Base-by-base conservation (phyloP, 2,888 invertebrate species). In the Heliconius aoede region DNA sequence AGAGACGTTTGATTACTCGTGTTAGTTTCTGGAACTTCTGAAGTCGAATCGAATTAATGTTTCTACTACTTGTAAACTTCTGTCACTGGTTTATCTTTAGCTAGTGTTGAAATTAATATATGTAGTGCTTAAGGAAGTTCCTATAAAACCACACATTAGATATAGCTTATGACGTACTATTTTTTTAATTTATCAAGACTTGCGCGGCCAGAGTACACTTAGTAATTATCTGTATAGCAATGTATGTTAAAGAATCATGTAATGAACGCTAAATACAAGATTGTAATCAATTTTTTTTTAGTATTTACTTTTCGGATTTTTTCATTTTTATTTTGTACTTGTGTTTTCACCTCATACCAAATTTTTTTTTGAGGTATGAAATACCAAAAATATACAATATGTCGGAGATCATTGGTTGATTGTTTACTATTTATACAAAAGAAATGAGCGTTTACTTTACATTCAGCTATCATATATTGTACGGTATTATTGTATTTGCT, bases 391-490 rank as follows among this genome's bases (percentile, higher is more conserved):
- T 32, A 64, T n/a, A 36, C 32, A 64, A 64, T n/a, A 11, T 21
- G 9, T 32, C 18, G 18, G 3, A 64, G 4, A 64, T 9, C 5
- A 64, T 64, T 32, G 32, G 2, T 26, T 26, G 13, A n/a, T 51
- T 13, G 51, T 5, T 11, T 5, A 30, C 21, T 26, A 28, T 68
- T 26, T 51, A 30, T 51, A 30, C 7, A 51, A n/a, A n/a, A 9
- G 51, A 68, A 68, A 51, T 46, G 51, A n/a, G 5, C 30, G 28
- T 51, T 51, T 68, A 51, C 28, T 68, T 68, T 51, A 51, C 68
- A 51, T 68, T 51, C 28, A 15, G 51, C 30, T 51, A 68, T 68
- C 68, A 51, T 68, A 30, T 51, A 68, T 69, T 69, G 68, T n/a
- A n/a, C 51, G 51, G 28, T 30, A 69, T 69, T 69, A 69, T 69